A percentile compares a stretch with the other conserved stretches of the same genome.
These are phyloP conservation scores for Parascotia fuliginaria DNA, from an alignment of 2,888 invertebrate genomes.

Conservation along the genomic window DNA sequence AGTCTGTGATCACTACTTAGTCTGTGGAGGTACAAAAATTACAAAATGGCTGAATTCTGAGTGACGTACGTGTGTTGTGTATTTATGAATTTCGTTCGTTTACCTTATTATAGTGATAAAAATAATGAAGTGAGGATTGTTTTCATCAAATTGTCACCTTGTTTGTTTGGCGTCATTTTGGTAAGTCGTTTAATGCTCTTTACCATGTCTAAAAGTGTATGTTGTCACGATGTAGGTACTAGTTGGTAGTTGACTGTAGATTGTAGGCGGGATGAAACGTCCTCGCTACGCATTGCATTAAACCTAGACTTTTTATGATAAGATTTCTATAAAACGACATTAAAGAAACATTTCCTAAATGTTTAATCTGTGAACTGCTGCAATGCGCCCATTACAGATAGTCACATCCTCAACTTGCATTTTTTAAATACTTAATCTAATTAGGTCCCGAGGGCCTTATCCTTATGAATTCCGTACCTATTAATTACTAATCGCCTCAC, in stretches of 20 bases:
- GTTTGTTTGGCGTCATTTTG: constrained; percentile 54
- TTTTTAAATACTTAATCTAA: constrained; percentile 30
- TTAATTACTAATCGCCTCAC: too few species aligned
- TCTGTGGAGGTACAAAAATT: too few species aligned
- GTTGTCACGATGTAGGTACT: constrained; percentile 59
- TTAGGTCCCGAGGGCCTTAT: constrained; percentile 19
- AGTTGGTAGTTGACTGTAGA: constrained; percentile 55
- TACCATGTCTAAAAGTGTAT: constrained; percentile 18
- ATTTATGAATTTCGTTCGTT: constrained; percentile 71
- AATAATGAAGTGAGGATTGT: constrained; percentile 68
- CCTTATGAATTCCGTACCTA: not conserved
- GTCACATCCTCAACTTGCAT: not conserved
- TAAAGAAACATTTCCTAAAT: too few species aligned
- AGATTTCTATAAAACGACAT: too few species aligned
- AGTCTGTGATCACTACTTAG: too few species aligned
- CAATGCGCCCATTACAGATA: constrained; percentile 21
- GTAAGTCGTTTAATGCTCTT: constrained; percentile 53
- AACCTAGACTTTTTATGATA: constrained; percentile 16
- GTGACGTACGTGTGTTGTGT: constrained; percentile 84
- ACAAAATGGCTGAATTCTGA: constrained; percentile 80
- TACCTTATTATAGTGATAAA: constrained; percentile 57
- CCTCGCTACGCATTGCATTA: constrained; percentile 41
- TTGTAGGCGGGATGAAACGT: constrained; percentile 66
- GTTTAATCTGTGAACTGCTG: constrained; percentile 11
- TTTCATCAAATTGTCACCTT: constrained; percentile 47